These are phyloP conservation scores for Gasterosteus nipponicus DNA, from an alignment of 2,113 vertebrate species.

Conservation along the genomic window DNA sequence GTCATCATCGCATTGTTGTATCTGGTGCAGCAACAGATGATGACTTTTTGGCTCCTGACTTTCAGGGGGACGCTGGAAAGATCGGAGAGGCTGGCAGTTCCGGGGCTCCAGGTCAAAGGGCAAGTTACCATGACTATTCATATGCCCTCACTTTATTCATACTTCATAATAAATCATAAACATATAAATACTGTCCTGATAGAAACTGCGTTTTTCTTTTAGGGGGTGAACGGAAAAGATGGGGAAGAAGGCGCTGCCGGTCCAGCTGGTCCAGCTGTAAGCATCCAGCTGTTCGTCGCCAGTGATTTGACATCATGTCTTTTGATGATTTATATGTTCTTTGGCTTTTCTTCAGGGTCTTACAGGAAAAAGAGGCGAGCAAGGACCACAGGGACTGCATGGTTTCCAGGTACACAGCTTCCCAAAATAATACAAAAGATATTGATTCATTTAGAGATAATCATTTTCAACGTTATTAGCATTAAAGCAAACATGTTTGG, in stretches of 20 bases:
- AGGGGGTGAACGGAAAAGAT: slow-evolving; percentile 97
- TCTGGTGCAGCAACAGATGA: background rate
- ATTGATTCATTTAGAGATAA: background rate
- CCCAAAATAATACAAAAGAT: background rate
- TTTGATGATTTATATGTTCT: background rate
- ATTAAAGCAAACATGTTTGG: background rate
- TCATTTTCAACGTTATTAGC: background rate
- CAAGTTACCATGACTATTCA: slow-evolving; percentile 61
- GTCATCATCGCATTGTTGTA: background rate
- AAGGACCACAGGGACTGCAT: slow-evolving; percentile 91
- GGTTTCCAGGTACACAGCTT: slow-evolving; percentile 90
- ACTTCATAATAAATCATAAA: background rate
- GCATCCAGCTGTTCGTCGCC: slow-evolving; percentile 46
- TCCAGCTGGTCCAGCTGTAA: slow-evolving; percentile 90
- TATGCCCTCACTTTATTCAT: background rate
- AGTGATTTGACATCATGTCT: background rate
- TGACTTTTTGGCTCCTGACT: background rate
- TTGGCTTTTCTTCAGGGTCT: slow-evolving; percentile 80
- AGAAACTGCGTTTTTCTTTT: slow-evolving; percentile 22
- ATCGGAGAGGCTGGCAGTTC: slow-evolving; percentile 90
- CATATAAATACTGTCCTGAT: background rate
- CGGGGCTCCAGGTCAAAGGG: slow-evolving; percentile 91
- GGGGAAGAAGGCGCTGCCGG: slow-evolving; percentile 94
- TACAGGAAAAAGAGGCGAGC: slow-evolving; percentile 95
- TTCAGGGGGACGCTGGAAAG: slow-evolving; percentile 95